phyloP scores from a whole-genome alignment of 1,140 invertebrate species.

The Scaptomyza montana region DNA sequence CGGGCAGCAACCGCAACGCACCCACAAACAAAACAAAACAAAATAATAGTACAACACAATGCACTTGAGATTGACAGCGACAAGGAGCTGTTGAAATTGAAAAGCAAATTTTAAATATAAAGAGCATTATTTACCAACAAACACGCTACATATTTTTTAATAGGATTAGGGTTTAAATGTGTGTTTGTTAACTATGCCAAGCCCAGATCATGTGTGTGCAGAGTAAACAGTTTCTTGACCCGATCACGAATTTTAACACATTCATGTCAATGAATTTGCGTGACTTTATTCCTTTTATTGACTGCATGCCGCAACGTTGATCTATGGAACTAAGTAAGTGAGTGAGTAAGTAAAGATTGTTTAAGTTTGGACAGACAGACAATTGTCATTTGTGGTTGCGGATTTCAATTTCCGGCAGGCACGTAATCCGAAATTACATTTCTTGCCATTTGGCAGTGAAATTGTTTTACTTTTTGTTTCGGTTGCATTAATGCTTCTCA shows the following conservation, averaged over 20 bases:
- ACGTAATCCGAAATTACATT: slow-evolving; percentile 69
- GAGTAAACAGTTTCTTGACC: slow-evolving; percentile 39
- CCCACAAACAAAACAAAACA: slow-evolving; percentile 22
- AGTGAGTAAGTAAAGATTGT: slow-evolving; percentile 9
- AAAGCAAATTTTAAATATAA: slow-evolving; percentile 29
- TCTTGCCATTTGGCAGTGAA: not conserved
- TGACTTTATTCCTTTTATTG: slow-evolving; percentile 21
- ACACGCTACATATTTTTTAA: slow-evolving; percentile 25
- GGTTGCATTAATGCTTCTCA: slow-evolving; percentile 21
- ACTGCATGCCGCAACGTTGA: slow-evolving; percentile 51
- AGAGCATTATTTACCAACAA: slow-evolving; percentile 35
- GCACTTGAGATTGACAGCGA: slow-evolving; percentile 53
- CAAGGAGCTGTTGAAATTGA: slow-evolving; percentile 23
- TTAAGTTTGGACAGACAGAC: slow-evolving; percentile 19
- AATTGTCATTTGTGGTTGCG: slow-evolving; percentile 29
- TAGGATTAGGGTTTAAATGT: not conserved
- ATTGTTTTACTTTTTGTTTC: slow-evolving; percentile 27
- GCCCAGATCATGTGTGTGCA: slow-evolving; percentile 1
- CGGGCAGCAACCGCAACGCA: slow-evolving; percentile 6
- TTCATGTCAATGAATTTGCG: slow-evolving; percentile 32
- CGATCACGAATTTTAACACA: slow-evolving; percentile 51
- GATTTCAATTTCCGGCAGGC: slow-evolving; percentile 70
- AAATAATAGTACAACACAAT: slow-evolving; percentile 39
- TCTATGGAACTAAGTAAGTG: slow-evolving; percentile 32
- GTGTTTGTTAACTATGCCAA: not conserved